A percentile compares a stretch with the other conserved stretches of the same genome.
Evolutionary conservation across 2,888 invertebrate genomes (phyloP).

Genomic region (Lepetodrilus schrolli): DNA sequence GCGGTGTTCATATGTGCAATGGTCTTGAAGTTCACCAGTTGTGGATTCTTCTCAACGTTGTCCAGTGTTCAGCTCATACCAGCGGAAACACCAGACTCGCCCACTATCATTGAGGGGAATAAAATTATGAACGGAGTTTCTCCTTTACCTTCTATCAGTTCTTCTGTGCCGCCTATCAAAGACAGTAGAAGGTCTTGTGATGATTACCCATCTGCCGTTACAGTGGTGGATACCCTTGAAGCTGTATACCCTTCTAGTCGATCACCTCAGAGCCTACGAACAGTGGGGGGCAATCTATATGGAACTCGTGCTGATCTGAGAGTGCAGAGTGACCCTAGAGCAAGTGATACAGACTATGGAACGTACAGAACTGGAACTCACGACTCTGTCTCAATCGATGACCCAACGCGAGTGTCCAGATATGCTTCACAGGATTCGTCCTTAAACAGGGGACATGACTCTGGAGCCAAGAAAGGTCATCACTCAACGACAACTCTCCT

Average conservation of each 20-base stretch:
- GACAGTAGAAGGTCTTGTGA: not conserved
- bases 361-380: not conserved
- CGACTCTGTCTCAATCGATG: not conserved
- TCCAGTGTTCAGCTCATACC: not conserved
- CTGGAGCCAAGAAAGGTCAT: not conserved
- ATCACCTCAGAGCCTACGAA: not conserved
- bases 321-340: not conserved
- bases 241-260: not conserved
- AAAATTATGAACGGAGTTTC: not conserved
- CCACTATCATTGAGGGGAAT: not conserved
- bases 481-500: too few species aligned
- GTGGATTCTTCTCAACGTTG: conserved; percentile 41
- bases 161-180: not conserved
- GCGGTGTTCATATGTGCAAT: conserved; percentile 55
- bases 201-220: not conserved
- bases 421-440: not conserved
- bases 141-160: not conserved
- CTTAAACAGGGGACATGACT: not conserved
- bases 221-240: not conserved
- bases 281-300: not conserved
- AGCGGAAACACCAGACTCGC: not conserved
- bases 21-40: conserved; percentile 57
- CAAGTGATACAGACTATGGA: conserved; percentile 14
- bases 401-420: not conserved
- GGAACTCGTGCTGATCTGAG: not conserved